These are phyloP conservation scores for Drosophila sp. DNA, from an alignment of 1,140 invertebrate genomes.

Conservation along the genomic window DNA sequence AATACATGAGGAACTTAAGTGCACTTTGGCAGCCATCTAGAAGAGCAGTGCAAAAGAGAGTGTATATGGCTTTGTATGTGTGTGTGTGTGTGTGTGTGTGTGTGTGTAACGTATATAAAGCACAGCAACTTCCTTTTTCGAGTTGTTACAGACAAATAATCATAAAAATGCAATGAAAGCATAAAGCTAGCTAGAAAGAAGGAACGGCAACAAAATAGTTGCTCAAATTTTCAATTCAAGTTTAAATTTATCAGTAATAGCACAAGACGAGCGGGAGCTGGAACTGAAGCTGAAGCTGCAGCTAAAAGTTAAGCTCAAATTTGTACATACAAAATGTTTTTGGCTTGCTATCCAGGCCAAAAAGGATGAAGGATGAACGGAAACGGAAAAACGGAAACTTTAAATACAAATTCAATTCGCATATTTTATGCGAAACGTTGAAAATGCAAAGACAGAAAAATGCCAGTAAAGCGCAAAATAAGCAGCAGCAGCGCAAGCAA, in stretches of 20 bases:
- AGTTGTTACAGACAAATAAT: constrained; percentile 60
- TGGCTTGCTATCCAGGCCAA: constrained; percentile 69
- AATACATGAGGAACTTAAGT: constrained; percentile 83
- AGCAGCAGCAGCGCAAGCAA: constrained; percentile 61
- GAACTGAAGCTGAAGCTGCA: background rate
- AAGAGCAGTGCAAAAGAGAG: constrained; percentile 39
- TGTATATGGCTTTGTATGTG: background rate
- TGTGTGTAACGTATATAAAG: constrained; percentile 16
- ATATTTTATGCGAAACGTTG: constrained; percentile 71
- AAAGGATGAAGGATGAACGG: constrained; percentile 18
- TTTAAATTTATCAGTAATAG: constrained; percentile 52
- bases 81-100: constrained; percentile 23
- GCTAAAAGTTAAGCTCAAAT: constrained; percentile 72
- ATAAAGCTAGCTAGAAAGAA: constrained; percentile 65
- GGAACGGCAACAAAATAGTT: constrained; percentile 57
- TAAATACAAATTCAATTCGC: constrained; percentile 81
- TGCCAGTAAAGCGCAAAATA: constrained; percentile 75
- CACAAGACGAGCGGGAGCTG: constrained; percentile 31
- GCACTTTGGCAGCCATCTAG: constrained; percentile 77
- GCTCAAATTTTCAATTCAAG: constrained; percentile 49
- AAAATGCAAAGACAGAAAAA: constrained; percentile 67
- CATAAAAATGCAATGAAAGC: constrained; percentile 80
- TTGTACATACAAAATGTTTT: constrained; percentile 78
- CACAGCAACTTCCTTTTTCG: constrained; percentile 59
- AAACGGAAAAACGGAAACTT: constrained; percentile 53